These are phyloP conservation scores for Bombus turneri DNA, from an alignment of 1,140 invertebrate genomes.

Conservation along the genomic window DNA sequence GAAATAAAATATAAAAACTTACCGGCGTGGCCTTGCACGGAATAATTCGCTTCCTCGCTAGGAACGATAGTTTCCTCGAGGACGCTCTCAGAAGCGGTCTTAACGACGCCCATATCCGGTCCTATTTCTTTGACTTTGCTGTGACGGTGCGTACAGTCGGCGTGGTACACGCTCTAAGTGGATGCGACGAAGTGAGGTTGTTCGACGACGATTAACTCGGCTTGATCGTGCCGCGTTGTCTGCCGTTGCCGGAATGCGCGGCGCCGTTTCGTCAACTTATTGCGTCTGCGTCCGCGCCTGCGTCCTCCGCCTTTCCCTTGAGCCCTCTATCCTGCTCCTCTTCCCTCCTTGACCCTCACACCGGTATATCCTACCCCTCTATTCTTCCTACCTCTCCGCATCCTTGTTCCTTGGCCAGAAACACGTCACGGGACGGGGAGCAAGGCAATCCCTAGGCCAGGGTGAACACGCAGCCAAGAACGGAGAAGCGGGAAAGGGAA, in stretches of 20 bases:
- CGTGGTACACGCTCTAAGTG: slow-evolving; percentile 11
- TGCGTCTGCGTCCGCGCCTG: slow-evolving; percentile 77
- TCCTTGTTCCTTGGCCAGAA: slow-evolving; percentile 15
- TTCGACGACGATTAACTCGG: slow-evolving; percentile 57
- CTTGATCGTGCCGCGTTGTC: slow-evolving; percentile 73
- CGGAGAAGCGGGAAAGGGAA: neutral
- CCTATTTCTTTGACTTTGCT: neutral
- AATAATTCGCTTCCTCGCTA: slow-evolving; percentile 80
- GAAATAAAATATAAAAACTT: slow-evolving; percentile 57
- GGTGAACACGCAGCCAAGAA: slow-evolving; percentile 52
- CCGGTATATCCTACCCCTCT: slow-evolving; percentile 26
- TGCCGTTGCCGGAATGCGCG: slow-evolving; percentile 67
- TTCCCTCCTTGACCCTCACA: slow-evolving; percentile 50
- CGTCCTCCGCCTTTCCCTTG: slow-evolving; percentile 61
- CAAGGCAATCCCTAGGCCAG: slow-evolving; percentile 67
- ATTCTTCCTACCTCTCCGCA: slow-evolving; percentile 35
- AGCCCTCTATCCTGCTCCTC: slow-evolving; percentile 45
- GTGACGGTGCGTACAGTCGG: neutral
- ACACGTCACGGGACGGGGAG: slow-evolving; percentile 46
- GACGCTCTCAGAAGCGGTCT: slow-evolving; percentile 74
- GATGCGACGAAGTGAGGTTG: slow-evolving; percentile 24
- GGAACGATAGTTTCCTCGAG: slow-evolving; percentile 76
- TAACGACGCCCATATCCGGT: slow-evolving; percentile 80
- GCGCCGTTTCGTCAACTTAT: slow-evolving; percentile 60
- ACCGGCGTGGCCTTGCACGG: slow-evolving; percentile 76